phyloP scores from a whole-genome alignment of 2,797 vertebrate species.

The Megalops cyprinoides region DNA sequence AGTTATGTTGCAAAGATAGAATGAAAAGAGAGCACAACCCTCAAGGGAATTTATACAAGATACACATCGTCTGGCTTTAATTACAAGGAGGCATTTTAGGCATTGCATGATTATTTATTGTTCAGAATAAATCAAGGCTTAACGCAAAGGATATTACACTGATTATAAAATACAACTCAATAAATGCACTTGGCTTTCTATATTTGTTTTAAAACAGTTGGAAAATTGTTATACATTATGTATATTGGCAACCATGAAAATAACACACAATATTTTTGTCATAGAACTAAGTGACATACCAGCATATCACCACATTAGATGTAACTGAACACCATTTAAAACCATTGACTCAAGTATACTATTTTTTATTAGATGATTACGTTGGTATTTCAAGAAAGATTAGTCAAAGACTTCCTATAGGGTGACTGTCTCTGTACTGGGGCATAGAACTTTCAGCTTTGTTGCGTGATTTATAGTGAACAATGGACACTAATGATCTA shows the following conservation, averaged over 20 bases:
- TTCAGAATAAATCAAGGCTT: no score
- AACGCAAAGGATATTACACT: no score
- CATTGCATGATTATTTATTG: no score
- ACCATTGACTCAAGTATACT: no score
- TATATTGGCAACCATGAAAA: not conserved
- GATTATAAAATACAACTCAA: no score
- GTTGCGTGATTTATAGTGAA: slow-evolving; percentile 2
- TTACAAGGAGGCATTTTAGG: no score
- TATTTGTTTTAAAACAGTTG: no score
- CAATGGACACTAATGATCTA: slow-evolving; percentile 11
- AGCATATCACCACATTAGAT: no score
- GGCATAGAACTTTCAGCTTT: slow-evolving; percentile 20
- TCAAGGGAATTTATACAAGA: not conserved
- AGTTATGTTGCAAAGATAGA: not conserved
- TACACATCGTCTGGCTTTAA: not conserved
- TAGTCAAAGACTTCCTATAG: slow-evolving; percentile 14
- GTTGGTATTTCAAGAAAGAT: slow-evolving; percentile 10
- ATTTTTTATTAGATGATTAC: slow-evolving; percentile 1
- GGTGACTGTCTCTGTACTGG: not conserved
- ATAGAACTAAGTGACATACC: no score
- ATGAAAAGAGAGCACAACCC: not conserved
- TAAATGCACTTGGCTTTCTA: no score
- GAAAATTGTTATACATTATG: no score
- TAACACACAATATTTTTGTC: not conserved
- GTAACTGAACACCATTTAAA: no score